Evolutionary conservation across 2,888 invertebrate genomes (phyloP).

Genomic region (Papilio demoleus): DNA sequence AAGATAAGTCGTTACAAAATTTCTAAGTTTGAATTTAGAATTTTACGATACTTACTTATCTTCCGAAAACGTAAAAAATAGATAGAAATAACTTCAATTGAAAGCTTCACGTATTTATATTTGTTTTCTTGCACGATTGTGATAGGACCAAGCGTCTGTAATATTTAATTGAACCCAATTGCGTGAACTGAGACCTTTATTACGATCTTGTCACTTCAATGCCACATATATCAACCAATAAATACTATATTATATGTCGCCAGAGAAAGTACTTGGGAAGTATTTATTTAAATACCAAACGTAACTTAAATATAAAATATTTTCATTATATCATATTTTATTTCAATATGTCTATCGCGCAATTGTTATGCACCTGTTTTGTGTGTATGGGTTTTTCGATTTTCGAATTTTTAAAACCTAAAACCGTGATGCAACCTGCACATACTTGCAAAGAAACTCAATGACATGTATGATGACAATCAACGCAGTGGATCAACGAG

Average conservation of each 20-base stretch:
- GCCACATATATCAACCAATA: constrained; percentile 29
- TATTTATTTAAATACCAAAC: not conserved
- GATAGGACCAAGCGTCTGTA: not conserved
- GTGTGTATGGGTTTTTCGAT: too few relatives aligned
- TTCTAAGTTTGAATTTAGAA: not conserved
- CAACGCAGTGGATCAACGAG: too few relatives aligned
- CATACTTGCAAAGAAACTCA: too few relatives aligned
- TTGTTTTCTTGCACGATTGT: not conserved
- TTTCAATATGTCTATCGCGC: too few relatives aligned
- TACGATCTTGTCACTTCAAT: constrained; percentile 43
- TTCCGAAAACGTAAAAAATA: too few relatives aligned
- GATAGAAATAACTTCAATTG: not conserved
- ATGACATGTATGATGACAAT: too few relatives aligned
- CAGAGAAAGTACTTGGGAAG: not conserved
- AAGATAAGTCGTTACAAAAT: not conserved
- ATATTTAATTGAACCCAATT: constrained; percentile 29
- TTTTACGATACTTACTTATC: too few relatives aligned
- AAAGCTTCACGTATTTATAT: not conserved
- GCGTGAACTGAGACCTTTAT: constrained; percentile 36
- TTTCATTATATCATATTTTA: too few relatives aligned
- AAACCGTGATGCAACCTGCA: too few relatives aligned
- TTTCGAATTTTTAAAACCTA: too few relatives aligned
- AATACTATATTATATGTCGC: not conserved
- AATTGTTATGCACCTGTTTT: too few relatives aligned
- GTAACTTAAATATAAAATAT: too few relatives aligned